phyloP scores from a whole-genome alignment of 1,140 invertebrate genomes.

The Eupristina koningsbergeri region DNA sequence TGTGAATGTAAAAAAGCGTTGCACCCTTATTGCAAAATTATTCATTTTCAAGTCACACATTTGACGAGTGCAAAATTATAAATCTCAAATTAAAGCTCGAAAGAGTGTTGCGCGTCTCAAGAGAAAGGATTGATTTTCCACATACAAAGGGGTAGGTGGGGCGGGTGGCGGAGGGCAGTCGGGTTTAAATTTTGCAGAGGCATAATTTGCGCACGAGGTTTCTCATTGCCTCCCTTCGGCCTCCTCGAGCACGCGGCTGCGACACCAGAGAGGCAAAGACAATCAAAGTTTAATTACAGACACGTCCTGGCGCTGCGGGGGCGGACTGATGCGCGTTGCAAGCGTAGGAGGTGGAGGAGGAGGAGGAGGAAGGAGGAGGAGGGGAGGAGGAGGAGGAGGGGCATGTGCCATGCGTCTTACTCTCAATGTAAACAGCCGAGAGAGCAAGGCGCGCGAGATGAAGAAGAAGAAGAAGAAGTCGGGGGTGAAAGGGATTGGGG shows the following conservation, averaged over 20 bases:
- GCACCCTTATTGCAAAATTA: too few relatives aligned
- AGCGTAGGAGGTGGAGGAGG: too few relatives aligned
- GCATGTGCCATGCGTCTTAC: slow-evolving; percentile 10
- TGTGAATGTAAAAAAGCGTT: too few relatives aligned
- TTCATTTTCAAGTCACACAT: too few relatives aligned
- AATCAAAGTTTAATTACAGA: slow-evolving; percentile 57
- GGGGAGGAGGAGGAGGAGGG: too few relatives aligned
- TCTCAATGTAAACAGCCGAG: background rate
- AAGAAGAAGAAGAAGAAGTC: background rate
- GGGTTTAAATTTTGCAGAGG: background rate
- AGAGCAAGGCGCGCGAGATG: background rate
- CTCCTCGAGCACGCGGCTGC: background rate
- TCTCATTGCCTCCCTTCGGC: background rate
- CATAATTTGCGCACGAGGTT: background rate
- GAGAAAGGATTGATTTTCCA: too few relatives aligned
- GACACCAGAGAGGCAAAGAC: background rate
- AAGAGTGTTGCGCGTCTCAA: too few relatives aligned
- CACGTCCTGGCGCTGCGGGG: slow-evolving; percentile 10
- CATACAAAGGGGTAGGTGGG: too few relatives aligned
- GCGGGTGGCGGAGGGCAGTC: background rate
- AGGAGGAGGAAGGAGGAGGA: too few relatives aligned
- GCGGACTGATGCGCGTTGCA: slow-evolving; percentile 12
- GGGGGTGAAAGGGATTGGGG: background rate
- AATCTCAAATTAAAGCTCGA: too few relatives aligned
- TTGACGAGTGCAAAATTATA: too few relatives aligned